Percentiles rank a stretch among this genome's conserved stretches.
These are phyloP conservation scores for Heptranchias perlo DNA, from an alignment of 2,113 vertebrate genomes.

Conservation along the genomic window DNA sequence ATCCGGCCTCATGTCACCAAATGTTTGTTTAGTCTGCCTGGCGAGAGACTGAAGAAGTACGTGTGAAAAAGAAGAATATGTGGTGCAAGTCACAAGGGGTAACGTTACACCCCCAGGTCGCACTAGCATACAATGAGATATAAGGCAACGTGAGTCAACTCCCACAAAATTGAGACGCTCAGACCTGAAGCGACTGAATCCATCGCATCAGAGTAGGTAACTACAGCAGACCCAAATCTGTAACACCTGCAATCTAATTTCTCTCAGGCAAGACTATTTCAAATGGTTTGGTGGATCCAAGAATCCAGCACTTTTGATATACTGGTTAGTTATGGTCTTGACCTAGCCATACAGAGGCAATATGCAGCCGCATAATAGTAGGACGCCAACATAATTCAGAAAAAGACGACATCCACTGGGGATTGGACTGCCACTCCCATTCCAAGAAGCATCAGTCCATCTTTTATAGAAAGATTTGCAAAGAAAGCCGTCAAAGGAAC, in stretches of 20 bases:
- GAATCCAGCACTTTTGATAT: background rate
- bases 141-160: background rate
- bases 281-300: background rate
- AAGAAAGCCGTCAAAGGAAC: background rate
- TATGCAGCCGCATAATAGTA: background rate
- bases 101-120: background rate
- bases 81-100: background rate
- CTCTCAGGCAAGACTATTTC: background rate
- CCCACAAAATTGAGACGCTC: background rate
- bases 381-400: background rate
- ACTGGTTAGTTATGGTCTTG: background rate
- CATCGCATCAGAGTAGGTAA: background rate
- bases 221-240: background rate
- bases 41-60: background rate
- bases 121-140: background rate
- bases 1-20: background rate
- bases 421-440: background rate
- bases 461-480: background rate
- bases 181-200: background rate
- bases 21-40: background rate
- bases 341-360: background rate
- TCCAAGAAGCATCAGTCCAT: background rate
- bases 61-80: background rate
- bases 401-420: background rate
- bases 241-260: background rate